phyloP scores from a whole-genome alignment of 2,113 vertebrate species.

The Chaetodon trifascialis region DNA sequence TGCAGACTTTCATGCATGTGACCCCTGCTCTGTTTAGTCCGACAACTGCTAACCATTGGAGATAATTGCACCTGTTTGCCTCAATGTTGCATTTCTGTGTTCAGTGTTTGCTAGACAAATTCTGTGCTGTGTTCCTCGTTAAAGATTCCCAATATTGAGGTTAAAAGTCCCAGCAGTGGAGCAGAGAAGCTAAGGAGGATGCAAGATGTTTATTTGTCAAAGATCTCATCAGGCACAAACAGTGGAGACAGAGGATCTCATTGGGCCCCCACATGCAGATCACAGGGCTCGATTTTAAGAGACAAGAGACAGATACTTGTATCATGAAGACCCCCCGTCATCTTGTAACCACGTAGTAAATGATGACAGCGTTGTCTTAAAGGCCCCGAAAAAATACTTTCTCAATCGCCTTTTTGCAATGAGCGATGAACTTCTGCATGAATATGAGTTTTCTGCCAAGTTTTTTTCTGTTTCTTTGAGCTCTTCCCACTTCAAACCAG shows the following conservation, averaged over 20 bases:
- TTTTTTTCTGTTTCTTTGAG: not conserved
- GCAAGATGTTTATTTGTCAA: constrained; percentile 37
- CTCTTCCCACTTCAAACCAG: not conserved
- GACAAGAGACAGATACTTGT: not conserved
- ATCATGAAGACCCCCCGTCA: no score
- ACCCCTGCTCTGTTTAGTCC: not conserved
- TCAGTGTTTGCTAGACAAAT: constrained; percentile 6
- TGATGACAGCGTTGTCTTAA: not conserved
- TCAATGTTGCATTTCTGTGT: not conserved
- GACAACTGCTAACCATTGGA: not conserved
- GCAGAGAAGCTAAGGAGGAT: not conserved
- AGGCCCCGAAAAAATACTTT: not conserved
- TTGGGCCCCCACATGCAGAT: constrained; percentile 14
- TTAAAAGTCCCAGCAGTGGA: constrained; percentile 26
- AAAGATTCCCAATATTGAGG: constrained; percentile 33
- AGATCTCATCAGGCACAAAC: constrained; percentile 39
- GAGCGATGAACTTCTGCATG: not conserved
- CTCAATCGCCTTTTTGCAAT: not conserved
- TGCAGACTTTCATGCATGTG: not conserved
- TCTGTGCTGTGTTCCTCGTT: constrained; percentile 11
- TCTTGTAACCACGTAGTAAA: not conserved
- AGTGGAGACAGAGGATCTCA: constrained; percentile 11
- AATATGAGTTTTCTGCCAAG: not conserved
- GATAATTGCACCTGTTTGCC: not conserved
- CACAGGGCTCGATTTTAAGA: not conserved